Conservation (phyloP, 2,797 vertebrate species). For the Harpagifer antarcticus region DNA sequence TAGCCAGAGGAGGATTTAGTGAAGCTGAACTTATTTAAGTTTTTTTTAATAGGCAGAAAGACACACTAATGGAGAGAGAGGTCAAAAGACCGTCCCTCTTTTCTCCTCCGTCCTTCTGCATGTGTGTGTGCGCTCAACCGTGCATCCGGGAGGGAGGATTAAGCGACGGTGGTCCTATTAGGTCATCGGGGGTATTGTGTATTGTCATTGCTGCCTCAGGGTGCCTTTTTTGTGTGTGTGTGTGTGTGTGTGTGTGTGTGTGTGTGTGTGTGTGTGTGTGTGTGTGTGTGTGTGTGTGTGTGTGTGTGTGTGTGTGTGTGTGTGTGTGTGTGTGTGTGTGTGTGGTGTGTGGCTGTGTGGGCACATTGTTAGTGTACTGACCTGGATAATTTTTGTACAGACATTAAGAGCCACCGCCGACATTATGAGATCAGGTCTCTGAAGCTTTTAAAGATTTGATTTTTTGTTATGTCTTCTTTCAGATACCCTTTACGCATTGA, state of each 20-base stretch:
- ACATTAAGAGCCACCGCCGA: constrained; percentile 68
- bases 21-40: constrained; percentile 42
- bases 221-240: constrained; percentile 41
- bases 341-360: constrained; percentile 20
- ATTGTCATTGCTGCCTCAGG: constrained; percentile 75
- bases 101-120: constrained; percentile 30
- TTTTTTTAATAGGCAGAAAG: constrained; percentile 52
- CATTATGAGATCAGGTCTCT: constrained; percentile 67
- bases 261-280: too few relatives aligned
- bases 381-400: constrained; percentile 75
- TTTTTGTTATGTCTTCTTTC: constrained; percentile 14
- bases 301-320: constrained; percentile 9
- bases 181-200: constrained; percentile 77
- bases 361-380: constrained; percentile 69
- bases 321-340: constrained; percentile 16
- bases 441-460: constrained; percentile 49
- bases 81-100: constrained; percentile 52
- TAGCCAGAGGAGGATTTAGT: constrained; percentile 38
- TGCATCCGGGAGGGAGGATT: constrained; percentile 65
- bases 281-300: constrained; percentile 12
- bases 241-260: constrained; percentile 16
- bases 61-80: constrained; percentile 68
- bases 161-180: constrained; percentile 77
- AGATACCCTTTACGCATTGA: background rate
- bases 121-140: constrained; percentile 52